A percentile compares a stretch with the other conserved stretches of the same genome.
phyloP scores from a whole-genome alignment of 1,140 invertebrate genomes.

The Aphelinus certus region DNA sequence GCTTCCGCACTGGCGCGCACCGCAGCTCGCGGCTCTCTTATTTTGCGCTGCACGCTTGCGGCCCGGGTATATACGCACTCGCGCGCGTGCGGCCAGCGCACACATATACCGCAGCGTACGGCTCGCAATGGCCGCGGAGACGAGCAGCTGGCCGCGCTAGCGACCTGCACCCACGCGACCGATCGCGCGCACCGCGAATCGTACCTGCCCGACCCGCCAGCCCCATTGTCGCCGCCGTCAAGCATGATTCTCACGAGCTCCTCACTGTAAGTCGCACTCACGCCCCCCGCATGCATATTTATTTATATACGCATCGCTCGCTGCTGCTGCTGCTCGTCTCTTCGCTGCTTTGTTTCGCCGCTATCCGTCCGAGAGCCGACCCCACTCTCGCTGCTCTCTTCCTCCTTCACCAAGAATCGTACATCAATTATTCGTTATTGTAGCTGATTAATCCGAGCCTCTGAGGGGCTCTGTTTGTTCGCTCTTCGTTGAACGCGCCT shows the following conservation, averaged over 20 bases:
- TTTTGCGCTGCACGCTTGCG: constrained; percentile 20
- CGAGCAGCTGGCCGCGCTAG: constrained; percentile 24
- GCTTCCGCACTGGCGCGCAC: constrained; percentile 38
- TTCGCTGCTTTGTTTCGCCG: constrained; percentile 2
- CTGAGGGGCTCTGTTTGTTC: too few relatives aligned
- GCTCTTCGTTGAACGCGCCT: too few relatives aligned
- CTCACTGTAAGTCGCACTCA: constrained; percentile 55
- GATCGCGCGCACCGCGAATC: constrained; percentile 18
- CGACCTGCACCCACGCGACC: constrained; percentile 27
- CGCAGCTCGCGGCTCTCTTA: constrained; percentile 39
- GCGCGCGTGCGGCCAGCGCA: constrained; percentile 1
- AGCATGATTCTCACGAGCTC: constrained; percentile 56
- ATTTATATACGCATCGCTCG: too few relatives aligned
- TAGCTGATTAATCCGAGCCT: too few relatives aligned
- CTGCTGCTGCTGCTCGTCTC: constrained; percentile 17
- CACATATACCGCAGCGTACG: constrained; percentile 10
- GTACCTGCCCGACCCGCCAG: constrained; percentile 28
- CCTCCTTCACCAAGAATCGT: too few relatives aligned
- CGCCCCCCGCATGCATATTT: neutral
- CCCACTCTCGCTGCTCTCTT: too few relatives aligned
- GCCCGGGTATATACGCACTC: constrained; percentile 1
- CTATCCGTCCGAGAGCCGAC: neutral
- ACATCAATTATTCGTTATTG: too few relatives aligned
- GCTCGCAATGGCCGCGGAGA: constrained; percentile 25
- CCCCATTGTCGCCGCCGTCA: constrained; percentile 35